Base-by-base conservation (phyloP, 2,113 vertebrate species). In the Macaca mulatta region DNA sequence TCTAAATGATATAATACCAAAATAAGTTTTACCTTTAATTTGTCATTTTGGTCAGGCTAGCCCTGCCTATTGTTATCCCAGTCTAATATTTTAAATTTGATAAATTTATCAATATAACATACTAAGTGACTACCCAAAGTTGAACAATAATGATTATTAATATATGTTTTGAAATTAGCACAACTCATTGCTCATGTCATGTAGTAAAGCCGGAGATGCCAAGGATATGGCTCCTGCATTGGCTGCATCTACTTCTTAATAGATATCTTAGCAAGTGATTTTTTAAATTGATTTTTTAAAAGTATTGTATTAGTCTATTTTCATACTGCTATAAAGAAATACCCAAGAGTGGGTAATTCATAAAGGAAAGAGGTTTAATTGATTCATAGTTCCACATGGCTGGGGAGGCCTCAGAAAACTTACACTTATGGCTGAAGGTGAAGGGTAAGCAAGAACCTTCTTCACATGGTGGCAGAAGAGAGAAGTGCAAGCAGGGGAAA, bases 31-130 rank as follows among this genome's bases (percentile, higher is more conserved):
- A 38, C 1, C 22, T 61, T 86, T 50, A 22, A 32, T 67, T 57
- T 48, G 2, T 3, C 6, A 38, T 4, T 82, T 69, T 70, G 27
- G 0, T 12, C n/a, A 82, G 12, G 3, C 9, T 25, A 35, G n/a
- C 0, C 8, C 4, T 43, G 11, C 5, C 1, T 50, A 35, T n/a
- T 74, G 2, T 50, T 38, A 81, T 40, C 25, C 61, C 38, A 72
- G 10, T 14, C 13, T 43, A n/a, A 17, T 35, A 30, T 91, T 52
- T 50, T 13, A 48, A 40, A 48, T 69, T 70, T 67, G 20, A 40
- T 23, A 38, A 10, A 45, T 86, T 8, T 4, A n/a, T 75, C 16
- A 10, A 27, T 72, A 18, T n/a, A 9, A 55, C 38, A 64, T 13
- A 79, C 6, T 92, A 61, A 69, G 40, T 82, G 17, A 45, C 6